A percentile compares a stretch with the other conserved stretches of the same genome.
These are phyloP conservation scores for Calyptomena viridis DNA, from an alignment of 2,113 vertebrate species.

Conservation along the genomic window DNA sequence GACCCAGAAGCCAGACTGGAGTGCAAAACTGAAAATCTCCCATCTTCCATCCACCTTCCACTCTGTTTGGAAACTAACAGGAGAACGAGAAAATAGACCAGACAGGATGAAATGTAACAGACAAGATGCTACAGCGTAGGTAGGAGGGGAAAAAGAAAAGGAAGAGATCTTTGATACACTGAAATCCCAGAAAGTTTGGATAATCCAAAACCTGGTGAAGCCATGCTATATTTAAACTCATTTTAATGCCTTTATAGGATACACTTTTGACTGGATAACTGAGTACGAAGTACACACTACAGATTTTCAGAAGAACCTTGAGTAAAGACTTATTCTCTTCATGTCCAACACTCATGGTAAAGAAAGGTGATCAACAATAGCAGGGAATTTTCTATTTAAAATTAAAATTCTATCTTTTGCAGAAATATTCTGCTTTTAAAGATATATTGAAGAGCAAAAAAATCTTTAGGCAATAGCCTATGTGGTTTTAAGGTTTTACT, in stretches of 20 bases:
- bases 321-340: not conserved
- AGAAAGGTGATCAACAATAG: not conserved
- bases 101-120: not conserved
- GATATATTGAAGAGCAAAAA: not conserved
- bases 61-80: not conserved
- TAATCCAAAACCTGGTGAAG: not conserved
- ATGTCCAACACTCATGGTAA: not conserved
- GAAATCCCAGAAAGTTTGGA: not conserved
- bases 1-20: not conserved
- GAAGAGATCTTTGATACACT: not conserved
- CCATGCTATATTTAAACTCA: not conserved
- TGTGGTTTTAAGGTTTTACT: not conserved
- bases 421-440: not conserved
- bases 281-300: not conserved
- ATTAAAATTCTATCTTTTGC: not conserved
- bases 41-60: not conserved
- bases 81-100: not conserved
- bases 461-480: not conserved
- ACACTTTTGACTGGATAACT: not conserved
- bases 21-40: not conserved
- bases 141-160: not conserved
- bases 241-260: not conserved
- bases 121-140: not conserved
- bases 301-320: not conserved
- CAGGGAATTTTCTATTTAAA: not conserved